These are phyloP conservation scores for Pseudococcus viburni DNA, from an alignment of 2,888 invertebrate genomes.

Conservation along the genomic window DNA sequence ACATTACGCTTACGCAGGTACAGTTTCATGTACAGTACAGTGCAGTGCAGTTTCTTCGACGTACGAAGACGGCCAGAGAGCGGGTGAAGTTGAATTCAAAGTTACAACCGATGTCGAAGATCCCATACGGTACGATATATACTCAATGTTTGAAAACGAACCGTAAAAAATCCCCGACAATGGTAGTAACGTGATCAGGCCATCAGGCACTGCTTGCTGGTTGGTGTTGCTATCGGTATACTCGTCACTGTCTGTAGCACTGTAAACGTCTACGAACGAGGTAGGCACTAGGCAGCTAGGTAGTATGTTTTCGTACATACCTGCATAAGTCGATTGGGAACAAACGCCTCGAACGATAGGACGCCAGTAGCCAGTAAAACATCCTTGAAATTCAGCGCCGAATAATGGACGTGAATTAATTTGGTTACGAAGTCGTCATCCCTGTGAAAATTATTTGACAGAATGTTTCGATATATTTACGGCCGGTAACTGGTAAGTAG, in stretches of 20 bases:
- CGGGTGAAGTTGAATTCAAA: not conserved
- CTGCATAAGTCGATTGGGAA: constrained; percentile 52
- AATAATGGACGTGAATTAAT: constrained; percentile 48
- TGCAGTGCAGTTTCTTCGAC: too few species aligned
- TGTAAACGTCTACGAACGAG: too few species aligned
- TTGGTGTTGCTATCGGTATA: too few species aligned
- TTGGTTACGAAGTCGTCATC: not conserved
- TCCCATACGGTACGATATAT: constrained; percentile 51
- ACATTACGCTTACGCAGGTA: too few species aligned
- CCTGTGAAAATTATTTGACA: not conserved
- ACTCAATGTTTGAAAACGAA: constrained; percentile 5
- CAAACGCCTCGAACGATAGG: constrained; percentile 18
- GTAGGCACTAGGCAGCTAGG: too few species aligned
- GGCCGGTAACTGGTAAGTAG: too few species aligned
- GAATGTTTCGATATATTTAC: too few species aligned
- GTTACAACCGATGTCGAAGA: constrained; percentile 26
- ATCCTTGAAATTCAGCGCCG: constrained; percentile 63
- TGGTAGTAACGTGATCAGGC: not conserved
- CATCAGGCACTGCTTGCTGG: too few species aligned
- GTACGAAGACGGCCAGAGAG: not conserved
- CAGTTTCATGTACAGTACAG: too few species aligned
- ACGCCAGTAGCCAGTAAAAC: constrained; percentile 57
- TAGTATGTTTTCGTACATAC: constrained; percentile 16
- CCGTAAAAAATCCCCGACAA: constrained; percentile 54
- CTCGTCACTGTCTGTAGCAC: too few species aligned